Base-by-base conservation (phyloP, 2,797 vertebrate genomes). In the Amblyopsis hoosieri region DNA sequence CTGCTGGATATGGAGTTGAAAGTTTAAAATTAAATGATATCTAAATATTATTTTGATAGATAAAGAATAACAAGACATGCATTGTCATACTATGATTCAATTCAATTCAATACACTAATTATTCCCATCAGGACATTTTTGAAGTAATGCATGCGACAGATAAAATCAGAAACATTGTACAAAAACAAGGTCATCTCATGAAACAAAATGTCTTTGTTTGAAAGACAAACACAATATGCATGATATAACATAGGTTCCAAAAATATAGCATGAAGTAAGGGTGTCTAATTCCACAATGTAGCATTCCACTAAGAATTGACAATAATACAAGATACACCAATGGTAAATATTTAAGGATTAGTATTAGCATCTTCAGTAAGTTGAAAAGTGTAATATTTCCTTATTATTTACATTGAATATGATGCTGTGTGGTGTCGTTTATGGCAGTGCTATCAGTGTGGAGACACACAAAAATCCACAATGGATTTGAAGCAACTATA, bases 61-160 rank as follows among this genome's bases (percentile, higher is more conserved):
- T 23, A 23, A 23, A 2, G 1, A 12, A 45, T 57, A 37, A 66
- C 37, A 37, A 47, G 69, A 8, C 51, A 51, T 23, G 6, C 62
- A 50, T 57, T 8, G 33, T 66, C 1, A 45, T 56, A 15, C 46
- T n/a, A 0, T 51, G 49, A 19, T 51, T 51, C n/a, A 51, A 67
- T 51, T 51, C 13, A 51, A 67, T 57, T 66, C 50, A 67, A 29
- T 60, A 51, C 70, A 61, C 13, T 23, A 23, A 23, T 10, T 17
- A 2, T 15, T 55, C 29, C 42, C 7, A 46, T 12, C 37, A 46
- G 19, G 46, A 1, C 23, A 23, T 23, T 23, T 23, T 23, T 23
- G 23, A 23, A 23, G 23, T 23, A 23, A 12, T 7, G 23, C 2
- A n/a, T 50, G 23, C 1, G 29, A 60, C 54, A 8, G n/a, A 19